A percentile compares a stretch with the other conserved stretches of the same genome.
Conservation (phyloP, 1,140 invertebrate genomes). For the Aphelenchoides besseyi region DNA sequence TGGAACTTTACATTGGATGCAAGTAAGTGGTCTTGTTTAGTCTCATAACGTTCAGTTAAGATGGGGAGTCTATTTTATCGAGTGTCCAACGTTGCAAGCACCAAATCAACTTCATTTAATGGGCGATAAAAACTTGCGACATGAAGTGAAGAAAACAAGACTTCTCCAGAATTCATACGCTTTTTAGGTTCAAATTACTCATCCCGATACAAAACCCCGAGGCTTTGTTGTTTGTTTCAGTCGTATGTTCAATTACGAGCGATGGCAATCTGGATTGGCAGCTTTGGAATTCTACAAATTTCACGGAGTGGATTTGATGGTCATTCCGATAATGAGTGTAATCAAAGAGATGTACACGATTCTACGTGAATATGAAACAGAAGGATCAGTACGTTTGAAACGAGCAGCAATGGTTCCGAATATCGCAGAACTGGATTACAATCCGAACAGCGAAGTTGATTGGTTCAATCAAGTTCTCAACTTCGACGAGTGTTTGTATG, state of each 20-base stretch:
- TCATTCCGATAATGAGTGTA: constrained; percentile 29
- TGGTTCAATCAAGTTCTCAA: constrained; percentile 41
- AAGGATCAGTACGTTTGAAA: constrained; percentile 31
- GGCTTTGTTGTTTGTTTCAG: constrained; percentile 34
- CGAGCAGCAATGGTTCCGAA: constrained; percentile 3
- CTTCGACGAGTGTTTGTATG: constrained; percentile 38
- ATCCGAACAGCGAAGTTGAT: constrained; percentile 32
- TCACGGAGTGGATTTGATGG: constrained; percentile 37
- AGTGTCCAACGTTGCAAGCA: neutral
- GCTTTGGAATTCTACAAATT: constrained; percentile 36
- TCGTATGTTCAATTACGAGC: constrained; percentile 41
- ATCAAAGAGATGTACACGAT: constrained; percentile 17
- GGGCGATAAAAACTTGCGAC: neutral
- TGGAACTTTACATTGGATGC: constrained; percentile 10
- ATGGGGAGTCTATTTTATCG: neutral
- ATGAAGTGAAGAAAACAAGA: neutral
- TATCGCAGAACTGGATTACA: constrained; percentile 11
- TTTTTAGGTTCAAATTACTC: constrained; percentile 27
- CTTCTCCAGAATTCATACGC: neutral
- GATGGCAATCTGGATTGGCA: constrained; percentile 35
- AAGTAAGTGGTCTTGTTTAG: constrained; percentile 7
- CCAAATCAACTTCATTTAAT: neutral
- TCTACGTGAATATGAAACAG: constrained; percentile 24
- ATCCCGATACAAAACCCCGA: constrained; percentile 11
- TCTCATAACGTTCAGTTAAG: neutral